Evolutionary conservation across 2,888 invertebrate genomes (phyloP).

Genomic region (Nasonia oneida): DNA sequence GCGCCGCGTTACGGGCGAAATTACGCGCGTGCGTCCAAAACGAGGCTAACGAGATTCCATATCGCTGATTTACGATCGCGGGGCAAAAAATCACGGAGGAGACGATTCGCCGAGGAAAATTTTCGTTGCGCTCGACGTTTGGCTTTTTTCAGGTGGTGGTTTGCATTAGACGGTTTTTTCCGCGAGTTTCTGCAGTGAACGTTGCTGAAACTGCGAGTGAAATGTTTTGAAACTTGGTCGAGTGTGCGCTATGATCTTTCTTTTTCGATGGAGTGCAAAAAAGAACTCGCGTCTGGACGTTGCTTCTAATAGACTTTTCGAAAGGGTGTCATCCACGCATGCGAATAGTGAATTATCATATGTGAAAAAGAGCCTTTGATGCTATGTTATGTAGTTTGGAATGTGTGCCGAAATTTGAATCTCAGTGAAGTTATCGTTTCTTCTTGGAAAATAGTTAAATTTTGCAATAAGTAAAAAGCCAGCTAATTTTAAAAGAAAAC

Average conservation of each 20-base stretch:
- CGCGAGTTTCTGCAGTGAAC: not conserved
- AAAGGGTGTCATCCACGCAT: not conserved
- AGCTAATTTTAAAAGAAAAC: not conserved
- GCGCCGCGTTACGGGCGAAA: not conserved
- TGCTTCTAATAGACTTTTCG: not conserved
- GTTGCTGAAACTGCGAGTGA: not conserved
- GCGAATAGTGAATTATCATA: not conserved
- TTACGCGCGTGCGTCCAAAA: constrained; percentile 24
- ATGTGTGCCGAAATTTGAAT: not conserved
- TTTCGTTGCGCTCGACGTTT: not conserved
- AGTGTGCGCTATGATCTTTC: not conserved
- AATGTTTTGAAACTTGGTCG: constrained; percentile 8
- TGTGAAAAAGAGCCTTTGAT: not conserved
- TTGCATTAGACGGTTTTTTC: not conserved
- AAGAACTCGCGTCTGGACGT: not conserved
- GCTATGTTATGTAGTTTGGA: not conserved
- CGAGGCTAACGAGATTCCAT: constrained; percentile 59
- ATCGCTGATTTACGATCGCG: constrained; percentile 51
- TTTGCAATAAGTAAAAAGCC: not conserved
- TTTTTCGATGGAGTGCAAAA: not conserved
- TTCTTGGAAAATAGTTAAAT: not conserved
- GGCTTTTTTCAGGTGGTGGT: not conserved
- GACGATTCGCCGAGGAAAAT: not conserved
- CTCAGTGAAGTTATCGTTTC: not conserved
- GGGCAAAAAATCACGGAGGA: constrained; percentile 31